Base-by-base conservation (phyloP, 2,888 invertebrate genomes). In the Argyra leucocephala region DNA sequence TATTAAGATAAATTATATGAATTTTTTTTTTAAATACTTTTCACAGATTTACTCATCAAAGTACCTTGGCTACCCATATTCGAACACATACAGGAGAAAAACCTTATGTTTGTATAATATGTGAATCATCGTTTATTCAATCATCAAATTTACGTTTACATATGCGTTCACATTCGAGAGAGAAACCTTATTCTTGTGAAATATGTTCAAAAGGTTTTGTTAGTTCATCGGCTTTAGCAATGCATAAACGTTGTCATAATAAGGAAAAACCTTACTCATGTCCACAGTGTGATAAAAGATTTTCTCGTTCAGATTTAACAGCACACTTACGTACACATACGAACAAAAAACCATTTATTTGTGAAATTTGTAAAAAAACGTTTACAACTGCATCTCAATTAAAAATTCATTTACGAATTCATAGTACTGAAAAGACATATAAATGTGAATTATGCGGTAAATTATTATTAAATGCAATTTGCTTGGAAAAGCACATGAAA, bases 31-130 rank as follows among this genome's bases (percentile, higher is more conserved):
- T 18, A 23, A 57, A 57, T 22, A 7, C 22, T 57, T 24, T 65
- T 68, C 15, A 73, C 18, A 84, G 84, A 65, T 85, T 85, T 72
- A 83, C 85, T 0, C 85, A 85, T 76, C 82, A 83, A 66, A 84
- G 85, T 64, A 84, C 85, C 2, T 78, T 84, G 26, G 84, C 82
- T 71, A 84, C 84, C 0, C 86, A 86, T 71, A 81, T 82, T 65
- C 83, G 85, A 71, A 84, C 83, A 9, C 86, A 86, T 75, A 85
- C 86, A 0, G 85, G 85, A 7, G 85, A 85, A 72, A 80, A 83
- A 67, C 86, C 86, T 0, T 85, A 82, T 73, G 76, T 83, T 18
- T 86, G 85, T 71, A 76, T 81, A 15, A 72, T 79, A 5, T 86
- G 86, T 73, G 82, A 83, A 23, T 85, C 85, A 75, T 79, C 81